Evolutionary conservation across 2,797 vertebrate species (phyloP).

Genomic region (Staurois parvus): DNA sequence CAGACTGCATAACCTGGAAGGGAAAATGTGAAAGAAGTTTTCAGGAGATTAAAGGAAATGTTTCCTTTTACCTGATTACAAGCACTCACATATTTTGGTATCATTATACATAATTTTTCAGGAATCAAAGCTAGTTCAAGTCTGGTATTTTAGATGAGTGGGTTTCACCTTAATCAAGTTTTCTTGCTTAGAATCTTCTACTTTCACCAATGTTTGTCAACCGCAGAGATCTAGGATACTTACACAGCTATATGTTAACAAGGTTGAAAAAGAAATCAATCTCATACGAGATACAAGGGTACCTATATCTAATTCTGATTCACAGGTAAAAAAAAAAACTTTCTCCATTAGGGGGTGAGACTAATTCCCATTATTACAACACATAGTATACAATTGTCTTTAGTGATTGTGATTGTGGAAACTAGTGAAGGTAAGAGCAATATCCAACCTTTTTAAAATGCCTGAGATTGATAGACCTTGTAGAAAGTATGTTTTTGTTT

Average conservation of each 20-base stretch:
- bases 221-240: neutral
- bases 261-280: neutral
- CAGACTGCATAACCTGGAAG: neutral
- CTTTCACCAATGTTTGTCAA: neutral
- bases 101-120: slow-evolving; percentile 24
- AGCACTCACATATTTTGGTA: slow-evolving; percentile 9
- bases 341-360: too few relatives aligned
- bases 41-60: slow-evolving; percentile 34
- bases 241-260: neutral
- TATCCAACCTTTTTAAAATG: too few relatives aligned
- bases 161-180: neutral
- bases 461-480: too few relatives aligned
- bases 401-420: too few relatives aligned
- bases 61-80: slow-evolving; percentile 29
- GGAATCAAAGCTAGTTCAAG: neutral
- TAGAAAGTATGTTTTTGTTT: too few relatives aligned
- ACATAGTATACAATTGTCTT: too few relatives aligned
- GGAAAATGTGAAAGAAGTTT: neutral
- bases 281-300: too few relatives aligned
- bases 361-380: too few relatives aligned
- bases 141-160: neutral
- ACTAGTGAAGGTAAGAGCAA: too few relatives aligned
- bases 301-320: too few relatives aligned
- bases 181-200: neutral
- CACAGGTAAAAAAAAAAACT: too few relatives aligned